These are phyloP conservation scores for Sciaenops ocellatus DNA, from an alignment of 2,797 vertebrate genomes.

Conservation along the genomic window DNA sequence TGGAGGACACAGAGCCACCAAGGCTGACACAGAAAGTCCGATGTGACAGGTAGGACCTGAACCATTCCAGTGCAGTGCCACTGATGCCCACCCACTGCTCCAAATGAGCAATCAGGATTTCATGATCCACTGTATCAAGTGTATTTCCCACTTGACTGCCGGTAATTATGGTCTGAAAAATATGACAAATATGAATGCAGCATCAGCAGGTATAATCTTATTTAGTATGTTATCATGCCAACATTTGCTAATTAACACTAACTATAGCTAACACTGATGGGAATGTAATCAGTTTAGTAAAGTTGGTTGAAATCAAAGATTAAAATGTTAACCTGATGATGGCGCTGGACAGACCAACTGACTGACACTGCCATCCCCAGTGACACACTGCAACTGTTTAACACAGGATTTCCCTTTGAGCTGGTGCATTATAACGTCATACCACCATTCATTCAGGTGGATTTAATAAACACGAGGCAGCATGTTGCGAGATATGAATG, in stretches of 20 bases:
- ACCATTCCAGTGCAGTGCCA: no score
- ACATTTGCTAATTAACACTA: not conserved
- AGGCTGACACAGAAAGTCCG: no score
- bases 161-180: not conserved
- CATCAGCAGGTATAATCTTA: not conserved
- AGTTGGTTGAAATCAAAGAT: not conserved
- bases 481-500: slow-evolving; percentile 67
- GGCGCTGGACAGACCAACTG: not conserved
- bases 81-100: no score
- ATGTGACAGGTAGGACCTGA: no score
- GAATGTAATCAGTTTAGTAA: not conserved
- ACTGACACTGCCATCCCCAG: not conserved
- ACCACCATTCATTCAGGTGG: slow-evolving; percentile 29
- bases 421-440: slow-evolving; percentile 33
- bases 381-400: not conserved
- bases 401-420: slow-evolving; percentile 33
- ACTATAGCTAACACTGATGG: not conserved
- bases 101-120: no score
- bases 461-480: slow-evolving; percentile 73
- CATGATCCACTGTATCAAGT: no score
- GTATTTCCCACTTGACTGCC: not conserved
- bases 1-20: no score
- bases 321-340: not conserved
- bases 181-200: not conserved
- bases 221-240: not conserved